These are phyloP conservation scores for Leptatherina wallacei DNA, from an alignment of 2,797 vertebrate species.

Conservation along the genomic window DNA sequence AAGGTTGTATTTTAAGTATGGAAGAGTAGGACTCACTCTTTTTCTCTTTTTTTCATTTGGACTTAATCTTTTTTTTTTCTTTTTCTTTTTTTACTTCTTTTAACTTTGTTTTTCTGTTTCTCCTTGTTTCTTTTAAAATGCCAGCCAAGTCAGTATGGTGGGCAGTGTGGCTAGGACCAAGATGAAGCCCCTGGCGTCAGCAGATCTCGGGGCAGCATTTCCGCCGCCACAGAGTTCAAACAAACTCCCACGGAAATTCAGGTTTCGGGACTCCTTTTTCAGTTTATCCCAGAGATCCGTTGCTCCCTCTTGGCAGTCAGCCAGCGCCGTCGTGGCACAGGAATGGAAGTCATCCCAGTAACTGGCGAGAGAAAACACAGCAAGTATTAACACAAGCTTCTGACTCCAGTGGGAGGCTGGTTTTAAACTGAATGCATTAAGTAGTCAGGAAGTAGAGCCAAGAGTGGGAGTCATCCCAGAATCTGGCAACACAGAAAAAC, in stretches of 20 bases:
- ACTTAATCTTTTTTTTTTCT: conserved; percentile 4
- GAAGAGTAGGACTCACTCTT: conserved; percentile 32
- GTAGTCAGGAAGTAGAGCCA: conserved; percentile 37
- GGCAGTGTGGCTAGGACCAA: conserved; percentile 87
- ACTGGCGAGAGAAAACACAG: conserved; percentile 78
- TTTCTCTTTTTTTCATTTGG: background rate
- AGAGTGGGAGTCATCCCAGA: conserved; percentile 44
- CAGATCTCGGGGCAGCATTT: conserved; percentile 80
- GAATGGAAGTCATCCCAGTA: conserved; percentile 98
- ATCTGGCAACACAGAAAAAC: conserved; percentile 17
- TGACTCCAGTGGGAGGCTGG: conserved; percentile 38
- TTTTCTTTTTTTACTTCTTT: conserved; percentile 27
- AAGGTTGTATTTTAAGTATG: conserved; percentile 39
- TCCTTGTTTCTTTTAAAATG: conserved; percentile 82
- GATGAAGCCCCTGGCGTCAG: conserved; percentile 72
- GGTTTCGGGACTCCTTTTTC: conserved; percentile 94
- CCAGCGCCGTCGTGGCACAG: conserved; percentile 93
- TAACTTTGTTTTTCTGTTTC: conserved; percentile 24
- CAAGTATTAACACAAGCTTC: conserved; percentile 43
- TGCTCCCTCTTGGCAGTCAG: conserved; percentile 97
- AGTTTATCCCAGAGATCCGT: conserved; percentile 98
- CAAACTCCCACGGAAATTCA: conserved; percentile 96
- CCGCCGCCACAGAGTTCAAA: conserved; percentile 94
- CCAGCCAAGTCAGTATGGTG: conserved; percentile 89
- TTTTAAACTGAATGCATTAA: conserved; percentile 28